Conservation (phyloP, 2,888 invertebrate genomes). For the Ectemnius cavifrons region DNA sequence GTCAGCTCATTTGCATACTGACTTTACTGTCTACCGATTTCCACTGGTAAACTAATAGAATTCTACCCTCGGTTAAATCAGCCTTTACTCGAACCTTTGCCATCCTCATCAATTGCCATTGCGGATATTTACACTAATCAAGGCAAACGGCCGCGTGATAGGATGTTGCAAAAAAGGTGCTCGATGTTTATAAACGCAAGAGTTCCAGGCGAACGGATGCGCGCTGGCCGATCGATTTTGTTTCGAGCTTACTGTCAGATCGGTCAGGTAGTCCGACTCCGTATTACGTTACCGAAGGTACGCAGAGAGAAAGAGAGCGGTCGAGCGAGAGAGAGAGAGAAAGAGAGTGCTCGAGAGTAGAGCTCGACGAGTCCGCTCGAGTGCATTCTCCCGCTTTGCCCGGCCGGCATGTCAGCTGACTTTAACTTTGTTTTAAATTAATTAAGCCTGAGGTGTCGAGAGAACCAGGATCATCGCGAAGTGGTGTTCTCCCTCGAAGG, state of each 20-base stretch:
- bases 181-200: conserved; percentile 36
- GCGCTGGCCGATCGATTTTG: conserved; percentile 58
- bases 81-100: too few species aligned
- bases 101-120: too few species aligned
- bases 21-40: too few species aligned
- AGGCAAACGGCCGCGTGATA: too few species aligned
- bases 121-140: too few species aligned
- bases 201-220: conserved; percentile 45
- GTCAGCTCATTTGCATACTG: neutral
- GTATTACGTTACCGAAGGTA: conserved; percentile 64
- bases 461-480: conserved; percentile 1
- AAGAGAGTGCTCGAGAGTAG: too few species aligned
- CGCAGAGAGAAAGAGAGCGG: too few species aligned
- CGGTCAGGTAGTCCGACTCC: conserved; percentile 67
- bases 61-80: too few species aligned
- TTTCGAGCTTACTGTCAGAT: conserved; percentile 63
- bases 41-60: too few species aligned
- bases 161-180: conserved; percentile 5
- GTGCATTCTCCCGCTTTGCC: conserved; percentile 54
- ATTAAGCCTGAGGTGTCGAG: conserved; percentile 61
- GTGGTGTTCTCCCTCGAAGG: too few species aligned
- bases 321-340: too few species aligned
- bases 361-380: conserved; percentile 47
- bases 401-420: conserved; percentile 63
- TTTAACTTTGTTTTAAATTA: conserved; percentile 67